Evolutionary conservation across 2,797 vertebrate genomes (phyloP).

Genomic region (Oophaga sylvatica): DNA sequence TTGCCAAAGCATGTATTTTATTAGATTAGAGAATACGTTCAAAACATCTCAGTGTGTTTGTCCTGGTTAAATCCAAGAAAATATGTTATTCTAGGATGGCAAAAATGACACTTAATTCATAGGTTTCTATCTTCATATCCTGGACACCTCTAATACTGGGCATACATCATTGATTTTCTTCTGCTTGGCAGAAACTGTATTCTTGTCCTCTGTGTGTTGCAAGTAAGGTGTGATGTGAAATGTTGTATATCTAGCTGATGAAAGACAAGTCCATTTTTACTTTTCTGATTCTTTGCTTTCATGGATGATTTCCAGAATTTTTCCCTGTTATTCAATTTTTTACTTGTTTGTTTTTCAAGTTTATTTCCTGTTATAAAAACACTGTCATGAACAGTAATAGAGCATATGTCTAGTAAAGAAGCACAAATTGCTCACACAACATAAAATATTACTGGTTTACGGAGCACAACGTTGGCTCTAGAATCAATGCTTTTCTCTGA

Average conservation of each 20-base stretch:
- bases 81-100: not conserved
- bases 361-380: not conserved
- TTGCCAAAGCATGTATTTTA: too few relatives aligned
- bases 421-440: not conserved
- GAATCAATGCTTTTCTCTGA: too few relatives aligned
- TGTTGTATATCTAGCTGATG: not conserved
- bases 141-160: not conserved
- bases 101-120: not conserved
- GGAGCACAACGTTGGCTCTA: not conserved
- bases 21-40: not conserved
- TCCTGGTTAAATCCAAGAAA: not conserved
- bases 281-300: not conserved
- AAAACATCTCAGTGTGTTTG: not conserved
- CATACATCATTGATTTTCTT: not conserved
- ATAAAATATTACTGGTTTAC: not conserved
- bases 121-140: not conserved
- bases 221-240: not conserved
- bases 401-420: not conserved
- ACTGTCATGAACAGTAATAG: not conserved
- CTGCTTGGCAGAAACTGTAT: not conserved
- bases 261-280: not conserved
- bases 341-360: too few relatives aligned
- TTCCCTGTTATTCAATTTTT: too few relatives aligned
- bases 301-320: slow-evolving; percentile 1
- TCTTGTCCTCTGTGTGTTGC: not conserved